phyloP scores from a whole-genome alignment of 2,888 invertebrate species.

The Crepidodera aurea region DNA sequence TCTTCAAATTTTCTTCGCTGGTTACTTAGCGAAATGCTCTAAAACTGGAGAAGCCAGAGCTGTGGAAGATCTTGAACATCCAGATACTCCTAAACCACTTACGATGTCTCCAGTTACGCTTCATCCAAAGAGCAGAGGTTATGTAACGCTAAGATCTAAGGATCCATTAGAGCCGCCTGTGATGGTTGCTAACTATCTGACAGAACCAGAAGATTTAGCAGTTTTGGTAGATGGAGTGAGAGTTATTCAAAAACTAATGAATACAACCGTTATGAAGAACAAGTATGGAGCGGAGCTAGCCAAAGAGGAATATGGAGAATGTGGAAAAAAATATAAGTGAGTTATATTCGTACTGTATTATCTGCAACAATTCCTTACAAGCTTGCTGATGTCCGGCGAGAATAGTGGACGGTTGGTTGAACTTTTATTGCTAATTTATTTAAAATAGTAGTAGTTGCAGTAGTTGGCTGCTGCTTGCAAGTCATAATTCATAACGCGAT shows the following conservation, averaged over 20 bases:
- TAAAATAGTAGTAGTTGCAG: too few relatives aligned
- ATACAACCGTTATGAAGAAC: slow-evolving; percentile 66
- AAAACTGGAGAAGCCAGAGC: slow-evolving; percentile 63
- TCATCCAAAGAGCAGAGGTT: slow-evolving; percentile 74
- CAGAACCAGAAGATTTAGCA: slow-evolving; percentile 70
- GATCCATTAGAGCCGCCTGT: slow-evolving; percentile 75
- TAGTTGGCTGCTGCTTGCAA: too few relatives aligned
- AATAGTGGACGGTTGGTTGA: too few relatives aligned
- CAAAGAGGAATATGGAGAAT: slow-evolving; percentile 63
- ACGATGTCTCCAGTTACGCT: slow-evolving; percentile 69
- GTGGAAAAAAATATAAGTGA: slow-evolving; percentile 57
- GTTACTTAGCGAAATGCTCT: slow-evolving; percentile 70
- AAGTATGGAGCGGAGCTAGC: slow-evolving; percentile 68
- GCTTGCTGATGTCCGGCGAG: too few relatives aligned
- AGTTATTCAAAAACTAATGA: slow-evolving; percentile 67
- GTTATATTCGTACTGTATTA: too few relatives aligned
- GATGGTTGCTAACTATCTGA: slow-evolving; percentile 82
- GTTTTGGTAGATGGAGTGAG: slow-evolving; percentile 70
- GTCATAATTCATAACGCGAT: too few relatives aligned
- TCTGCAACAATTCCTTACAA: too few relatives aligned
- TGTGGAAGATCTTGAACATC: slow-evolving; percentile 54
- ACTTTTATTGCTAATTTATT: too few relatives aligned
- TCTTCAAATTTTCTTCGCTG: slow-evolving; percentile 73
- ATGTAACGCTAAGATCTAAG: slow-evolving; percentile 68
- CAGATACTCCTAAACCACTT: slow-evolving; percentile 54